These are phyloP conservation scores for Anabacerthia variegaticeps DNA, from an alignment of 2,797 vertebrate species.

Conservation along the genomic window DNA sequence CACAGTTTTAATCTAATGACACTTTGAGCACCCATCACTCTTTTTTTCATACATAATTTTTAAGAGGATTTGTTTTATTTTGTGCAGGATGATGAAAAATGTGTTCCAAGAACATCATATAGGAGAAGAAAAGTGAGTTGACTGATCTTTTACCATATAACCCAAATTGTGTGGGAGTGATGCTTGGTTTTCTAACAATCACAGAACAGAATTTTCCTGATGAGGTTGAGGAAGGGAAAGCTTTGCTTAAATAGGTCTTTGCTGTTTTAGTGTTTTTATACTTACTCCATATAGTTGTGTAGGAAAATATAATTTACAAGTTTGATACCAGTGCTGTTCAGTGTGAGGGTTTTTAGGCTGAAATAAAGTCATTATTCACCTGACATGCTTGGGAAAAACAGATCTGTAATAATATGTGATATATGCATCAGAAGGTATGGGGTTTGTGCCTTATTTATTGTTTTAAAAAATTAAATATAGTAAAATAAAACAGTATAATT, in stretches of 20 bases:
- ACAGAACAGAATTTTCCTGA: not conserved
- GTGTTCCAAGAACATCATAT: conserved; percentile 73
- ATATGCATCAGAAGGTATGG: not conserved
- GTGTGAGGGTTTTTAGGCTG: not conserved
- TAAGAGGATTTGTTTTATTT: not conserved
- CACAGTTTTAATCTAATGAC: not conserved
- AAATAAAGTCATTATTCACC: not conserved
- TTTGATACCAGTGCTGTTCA: not conserved
- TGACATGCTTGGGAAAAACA: not conserved
- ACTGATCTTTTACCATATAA: not conserved
- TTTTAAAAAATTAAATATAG: not conserved
- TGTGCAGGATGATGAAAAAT: conserved; percentile 74
- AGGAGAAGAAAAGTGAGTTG: conserved; percentile 75
- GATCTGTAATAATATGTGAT: too few relatives aligned
- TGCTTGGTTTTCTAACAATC: not conserved
- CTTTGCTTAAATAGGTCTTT: not conserved
- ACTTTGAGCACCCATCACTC: not conserved
- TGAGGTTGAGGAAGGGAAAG: not conserved
- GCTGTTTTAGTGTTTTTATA: not conserved
- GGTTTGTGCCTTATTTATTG: not conserved
- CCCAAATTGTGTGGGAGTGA: not conserved
- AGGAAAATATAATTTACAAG: not conserved
- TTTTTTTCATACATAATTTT: not conserved
- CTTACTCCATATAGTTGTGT: not conserved
- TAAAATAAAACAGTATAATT: not conserved